Percentiles rank a stretch among this genome's conserved stretches.
These are phyloP conservation scores for Gorsachius goisagi DNA, from an alignment of 2,113 vertebrate genomes.

Conservation along the genomic window DNA sequence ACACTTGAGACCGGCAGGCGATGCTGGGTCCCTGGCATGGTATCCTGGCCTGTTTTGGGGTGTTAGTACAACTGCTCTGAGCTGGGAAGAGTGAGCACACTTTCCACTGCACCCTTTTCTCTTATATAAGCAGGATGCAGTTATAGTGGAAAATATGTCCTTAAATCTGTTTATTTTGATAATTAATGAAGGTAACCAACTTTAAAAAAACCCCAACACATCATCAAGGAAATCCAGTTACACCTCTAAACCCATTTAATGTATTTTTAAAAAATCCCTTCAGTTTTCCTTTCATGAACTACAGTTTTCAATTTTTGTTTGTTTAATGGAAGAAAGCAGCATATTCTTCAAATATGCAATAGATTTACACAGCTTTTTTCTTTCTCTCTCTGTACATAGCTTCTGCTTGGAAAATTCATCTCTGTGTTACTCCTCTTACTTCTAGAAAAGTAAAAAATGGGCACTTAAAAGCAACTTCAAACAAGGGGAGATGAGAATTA, in stretches of 20 bases:
- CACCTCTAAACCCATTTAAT: neutral
- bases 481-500: neutral
- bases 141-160: neutral
- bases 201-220: neutral
- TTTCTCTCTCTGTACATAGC: neutral
- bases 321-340: neutral
- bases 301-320: neutral
- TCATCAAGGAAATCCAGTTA: neutral
- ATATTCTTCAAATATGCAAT: neutral
- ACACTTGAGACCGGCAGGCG: accelerated
- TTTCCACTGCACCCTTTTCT: neutral
- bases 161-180: neutral
- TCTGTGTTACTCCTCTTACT: neutral
- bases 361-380: neutral
- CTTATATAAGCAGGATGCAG: neutral
- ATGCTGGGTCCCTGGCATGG: accelerated
- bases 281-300: neutral
- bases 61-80: neutral
- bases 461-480: neutral
- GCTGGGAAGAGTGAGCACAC: neutral
- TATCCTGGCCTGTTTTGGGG: neutral
- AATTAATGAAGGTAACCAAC: neutral
- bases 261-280: neutral
- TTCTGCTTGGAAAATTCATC: neutral
- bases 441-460: neutral